Conservation (phyloP, 2,797 vertebrate species). For the Momotus momota region DNA sequence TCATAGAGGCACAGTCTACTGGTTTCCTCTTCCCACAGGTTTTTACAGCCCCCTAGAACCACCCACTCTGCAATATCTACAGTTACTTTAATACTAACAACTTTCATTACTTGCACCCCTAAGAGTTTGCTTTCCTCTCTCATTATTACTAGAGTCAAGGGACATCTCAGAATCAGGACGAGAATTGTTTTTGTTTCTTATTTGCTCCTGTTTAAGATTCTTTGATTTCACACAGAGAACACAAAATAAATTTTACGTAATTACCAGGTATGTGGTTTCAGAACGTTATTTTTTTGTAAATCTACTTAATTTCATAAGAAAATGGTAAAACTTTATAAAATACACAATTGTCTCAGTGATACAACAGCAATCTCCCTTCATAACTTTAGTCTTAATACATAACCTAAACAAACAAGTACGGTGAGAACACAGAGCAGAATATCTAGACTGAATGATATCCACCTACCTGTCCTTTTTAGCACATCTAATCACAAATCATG, state of each 20-base stretch:
- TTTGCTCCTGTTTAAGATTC: neutral
- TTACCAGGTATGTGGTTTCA: rapidly evolving
- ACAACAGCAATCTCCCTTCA: neutral
- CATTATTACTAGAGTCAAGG: rapidly evolving
- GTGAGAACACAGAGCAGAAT: neutral
- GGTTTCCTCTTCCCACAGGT: neutral
- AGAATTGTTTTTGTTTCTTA: neutral
- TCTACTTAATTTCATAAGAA: neutral
- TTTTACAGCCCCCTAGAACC: neutral
- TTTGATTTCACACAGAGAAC: neutral
- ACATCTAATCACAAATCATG: neutral
- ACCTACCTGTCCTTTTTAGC: neutral
- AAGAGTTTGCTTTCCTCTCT: neutral
- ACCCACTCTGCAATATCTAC: neutral
- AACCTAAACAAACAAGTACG: neutral
- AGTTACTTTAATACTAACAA: neutral
- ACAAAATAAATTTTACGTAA: neutral
- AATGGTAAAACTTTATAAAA: neutral
- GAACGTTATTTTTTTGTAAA: neutral
- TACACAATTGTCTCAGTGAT: neutral
- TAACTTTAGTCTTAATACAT: neutral
- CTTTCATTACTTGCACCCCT: neutral
- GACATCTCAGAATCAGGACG: neutral
- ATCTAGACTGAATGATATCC: neutral
- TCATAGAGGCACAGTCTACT: neutral